Percentiles rank a stretch among this genome's conserved stretches.
Evolutionary conservation across 1,140 invertebrate species (phyloP).

Genomic region (Drosophila mojavensis): DNA sequence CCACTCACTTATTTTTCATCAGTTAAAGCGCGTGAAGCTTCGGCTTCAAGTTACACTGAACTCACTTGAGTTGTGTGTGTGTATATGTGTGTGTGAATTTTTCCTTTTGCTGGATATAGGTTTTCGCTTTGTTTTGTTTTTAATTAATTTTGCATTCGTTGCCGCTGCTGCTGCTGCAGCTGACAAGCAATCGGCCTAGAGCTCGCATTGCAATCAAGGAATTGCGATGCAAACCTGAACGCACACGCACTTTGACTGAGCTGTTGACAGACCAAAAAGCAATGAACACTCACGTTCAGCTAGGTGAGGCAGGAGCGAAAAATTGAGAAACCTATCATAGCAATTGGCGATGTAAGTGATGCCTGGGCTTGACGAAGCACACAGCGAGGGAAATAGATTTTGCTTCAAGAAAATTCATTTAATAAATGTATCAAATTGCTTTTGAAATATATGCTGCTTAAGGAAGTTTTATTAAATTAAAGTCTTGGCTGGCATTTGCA

Average conservation of each 20-base stretch:
- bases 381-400: background rate
- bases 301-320: constrained; percentile 11
- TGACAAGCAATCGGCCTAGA: constrained; percentile 59
- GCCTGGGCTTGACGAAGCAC: background rate
- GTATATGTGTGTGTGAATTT: no score
- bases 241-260: constrained; percentile 54
- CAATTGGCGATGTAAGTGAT: constrained; percentile 1
- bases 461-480: no score
- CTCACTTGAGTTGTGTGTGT: constrained; percentile 12
- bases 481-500: no score
- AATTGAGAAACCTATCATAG: constrained; percentile 20
- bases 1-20: constrained; percentile 37
- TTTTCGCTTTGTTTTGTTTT: constrained; percentile 37
- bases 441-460: no score
- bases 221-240: constrained; percentile 38
- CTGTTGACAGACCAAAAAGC: constrained; percentile 52
- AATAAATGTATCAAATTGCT: no score
- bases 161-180: constrained; percentile 37
- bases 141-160: constrained; percentile 73
- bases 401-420: no score
- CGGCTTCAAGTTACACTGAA: constrained; percentile 17
- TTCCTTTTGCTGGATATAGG: constrained; percentile 24
- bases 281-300: background rate
- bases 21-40: constrained; percentile 44
- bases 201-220: constrained; percentile 60